Evolutionary conservation across 2,888 invertebrate species (phyloP), one percentile per base, ranked within the genome.

Genomic region (Drosophila falleni): DNA sequence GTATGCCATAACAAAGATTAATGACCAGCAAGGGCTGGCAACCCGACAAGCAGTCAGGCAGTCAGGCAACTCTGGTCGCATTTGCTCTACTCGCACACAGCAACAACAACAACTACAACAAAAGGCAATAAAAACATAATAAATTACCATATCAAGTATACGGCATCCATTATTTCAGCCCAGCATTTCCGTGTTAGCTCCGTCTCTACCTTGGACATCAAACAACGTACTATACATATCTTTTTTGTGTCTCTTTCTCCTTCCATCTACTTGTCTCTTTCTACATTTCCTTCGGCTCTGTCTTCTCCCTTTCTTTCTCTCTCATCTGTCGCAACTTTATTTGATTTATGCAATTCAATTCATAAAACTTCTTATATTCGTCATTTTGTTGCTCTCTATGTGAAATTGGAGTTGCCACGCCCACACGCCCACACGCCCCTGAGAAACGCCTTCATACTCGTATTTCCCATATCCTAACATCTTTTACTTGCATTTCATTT

Each of bases 141-240:
- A 91, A 90, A 90, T 90, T 89, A 90, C 90, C 87, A 90, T 90
- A 91, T 90, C 90, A 90, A 91, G 86, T 90, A 87, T 87, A 54
- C 81, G 77, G 74, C 60, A 75, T 66, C 80, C 77, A 77, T 77
- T 77, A 77, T 80, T 70, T 78, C 59, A 49, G 71, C 71, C 74
- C 82, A 80, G 81, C 86, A 75, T 85, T 84, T 84, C 89, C 89
- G 73, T 85, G 75, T 87, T 72, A 70, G 47, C 58, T 58, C 59
- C 55, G 56, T 13, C 19, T 15, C 23, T 35, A n/a, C 9, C 54
- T 47, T 39, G 41, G 37, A 41, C 47, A 42, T 53, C 41, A 29
- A 15, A 13, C 44, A n/a, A 35, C 9, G 16, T 49, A 29, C 15
- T 29, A 39, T 15, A 39, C n/a, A 37, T 35, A n/a, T 33, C 35